Base-by-base conservation (phyloP, 2,113 vertebrate species). In the Aldabrachelys gigantea region DNA sequence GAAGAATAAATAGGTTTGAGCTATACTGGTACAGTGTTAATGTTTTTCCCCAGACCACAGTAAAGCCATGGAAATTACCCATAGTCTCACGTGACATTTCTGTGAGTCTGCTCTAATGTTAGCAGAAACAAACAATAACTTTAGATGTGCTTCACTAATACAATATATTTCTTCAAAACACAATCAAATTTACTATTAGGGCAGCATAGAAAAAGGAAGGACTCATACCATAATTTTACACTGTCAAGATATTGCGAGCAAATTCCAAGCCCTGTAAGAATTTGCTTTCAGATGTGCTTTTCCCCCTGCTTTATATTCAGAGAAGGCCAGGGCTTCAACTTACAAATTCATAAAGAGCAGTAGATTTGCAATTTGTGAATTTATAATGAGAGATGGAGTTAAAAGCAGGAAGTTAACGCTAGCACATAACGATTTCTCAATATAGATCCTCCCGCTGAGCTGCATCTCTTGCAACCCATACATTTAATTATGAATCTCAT, bases 401-500 rank as follows among this genome's bases (percentile, higher is more conserved):
- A 49, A 76, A 94, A 96, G n/a, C 12, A 24, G 79, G 44, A 76
- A 0, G 1, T 17, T 72, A 44, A 31, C 59, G 8, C 6, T 82
- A 47, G 41, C 14, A 8, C 6, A 47, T 14, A 81, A 91, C 14
- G 56, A 29, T 44, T 47, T 85, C 85, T 89, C 38, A 52, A 95
- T 89, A 62, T 2, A 80, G 31, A 52, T 89, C 50, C 59, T 87
- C 80, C 75, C 29, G 25, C 1, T 62, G 69, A 13, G 29, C 50
- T 84, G 19, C 31, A 86, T 92, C 88, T 94, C 82, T 62, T 84
- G 75, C 41, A 78, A 78, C 75, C 41, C 44, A 47, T 47, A 2
- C 89, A 27, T 75, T 95, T 93, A 88, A 69, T 90, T 90, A 87
- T 1, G 41, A 57, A 65, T 86, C 78, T 69, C 82, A 84, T 90